Conservation (phyloP, 2,888 invertebrate genomes). For the Matsumyia berberina region DNA sequence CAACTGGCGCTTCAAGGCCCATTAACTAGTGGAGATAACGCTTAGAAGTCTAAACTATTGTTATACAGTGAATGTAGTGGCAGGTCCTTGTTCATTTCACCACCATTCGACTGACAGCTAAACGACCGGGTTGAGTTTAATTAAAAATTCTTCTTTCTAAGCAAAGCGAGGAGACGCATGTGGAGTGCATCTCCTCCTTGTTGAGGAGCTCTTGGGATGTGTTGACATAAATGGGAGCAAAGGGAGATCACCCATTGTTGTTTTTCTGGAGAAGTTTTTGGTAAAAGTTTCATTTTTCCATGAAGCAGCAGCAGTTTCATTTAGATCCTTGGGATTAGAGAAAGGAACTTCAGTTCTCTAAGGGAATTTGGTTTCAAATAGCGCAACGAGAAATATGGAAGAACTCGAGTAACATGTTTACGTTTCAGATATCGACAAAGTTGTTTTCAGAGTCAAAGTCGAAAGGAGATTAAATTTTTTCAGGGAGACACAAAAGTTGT, state of each 20-base stretch:
- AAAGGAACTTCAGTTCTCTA: background rate
- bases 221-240: conserved; percentile 14
- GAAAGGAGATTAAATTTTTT: too few species aligned
- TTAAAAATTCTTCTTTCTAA: conserved; percentile 35
- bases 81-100: too few species aligned
- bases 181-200: conserved; percentile 16
- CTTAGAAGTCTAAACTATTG: conserved; percentile 36
- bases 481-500: too few species aligned
- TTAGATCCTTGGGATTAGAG: background rate
- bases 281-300: conserved; percentile 1
- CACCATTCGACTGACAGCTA: too few species aligned
- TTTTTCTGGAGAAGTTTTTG: background rate
- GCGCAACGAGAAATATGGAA: background rate
- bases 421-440: background rate
- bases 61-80: conserved; percentile 26
- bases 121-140: conserved; percentile 37
- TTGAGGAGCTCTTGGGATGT: conserved; percentile 2
- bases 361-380: conserved; percentile 5
- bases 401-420: background rate
- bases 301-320: background rate
- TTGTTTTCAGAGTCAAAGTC: too few species aligned
- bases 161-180: conserved; percentile 15
- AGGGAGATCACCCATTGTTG: conserved; percentile 4
- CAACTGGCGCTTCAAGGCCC: conserved; percentile 11
- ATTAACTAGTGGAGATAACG: conserved; percentile 23